phyloP scores from a whole-genome alignment of 2,888 invertebrate genomes.

The Xestia rhomboidea region DNA sequence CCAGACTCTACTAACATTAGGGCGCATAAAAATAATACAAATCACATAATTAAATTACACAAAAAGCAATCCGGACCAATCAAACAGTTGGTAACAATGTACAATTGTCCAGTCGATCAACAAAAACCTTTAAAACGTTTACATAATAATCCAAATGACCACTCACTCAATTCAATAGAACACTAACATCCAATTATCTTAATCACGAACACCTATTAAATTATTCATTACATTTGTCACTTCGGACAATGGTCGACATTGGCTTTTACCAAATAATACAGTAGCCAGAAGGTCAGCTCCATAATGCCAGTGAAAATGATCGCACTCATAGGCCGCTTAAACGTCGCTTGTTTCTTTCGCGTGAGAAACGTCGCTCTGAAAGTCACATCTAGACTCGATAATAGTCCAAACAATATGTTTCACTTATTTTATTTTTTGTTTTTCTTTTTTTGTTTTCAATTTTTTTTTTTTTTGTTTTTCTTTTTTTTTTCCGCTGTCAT shows the following conservation, averaged over 20 bases:
- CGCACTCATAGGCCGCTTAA: no score
- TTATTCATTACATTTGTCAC: conserved; percentile 83
- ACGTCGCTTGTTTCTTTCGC: background rate
- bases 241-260: conserved; percentile 83
- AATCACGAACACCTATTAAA: conserved; percentile 76
- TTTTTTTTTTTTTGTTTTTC: no score
- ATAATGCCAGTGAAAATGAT: background rate
- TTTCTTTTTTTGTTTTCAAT: no score
- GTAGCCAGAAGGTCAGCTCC: background rate
- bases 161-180: conserved; percentile 63
- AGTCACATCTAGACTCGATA: no score
- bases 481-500: background rate
- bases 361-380: background rate
- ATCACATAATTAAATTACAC: background rate
- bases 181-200: conserved; percentile 74
- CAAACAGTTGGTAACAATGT: conserved; percentile 13
- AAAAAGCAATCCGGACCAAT: background rate
- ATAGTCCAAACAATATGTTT: no score
- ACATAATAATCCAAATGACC: conserved; percentile 57
- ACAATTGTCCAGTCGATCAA: conserved; percentile 9
- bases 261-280: background rate
- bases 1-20: no score
- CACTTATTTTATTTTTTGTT: no score
- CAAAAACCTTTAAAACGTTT: conserved; percentile 33
- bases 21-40: background rate